Evolutionary conservation across 2,888 invertebrate genomes (phyloP), one percentile per base, ranked within the genome.

Genomic region (Nymphalis urticae): DNA sequence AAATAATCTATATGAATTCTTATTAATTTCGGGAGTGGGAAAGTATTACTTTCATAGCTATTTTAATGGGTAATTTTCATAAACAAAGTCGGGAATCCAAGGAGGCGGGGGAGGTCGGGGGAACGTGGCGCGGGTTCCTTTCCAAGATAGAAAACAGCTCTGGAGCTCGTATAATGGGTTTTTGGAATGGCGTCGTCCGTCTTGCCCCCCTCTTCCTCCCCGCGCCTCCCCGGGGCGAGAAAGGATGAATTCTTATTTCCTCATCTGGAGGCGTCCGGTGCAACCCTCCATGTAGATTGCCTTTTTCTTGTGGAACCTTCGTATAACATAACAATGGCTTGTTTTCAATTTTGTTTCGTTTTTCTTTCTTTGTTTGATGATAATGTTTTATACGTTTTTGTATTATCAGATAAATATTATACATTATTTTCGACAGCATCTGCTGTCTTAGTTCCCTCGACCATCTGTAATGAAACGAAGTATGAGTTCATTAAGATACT

Each of bases 121-220:
- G 80, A 80, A 78, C 72, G 78, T 75, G 79, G 82, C 85, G 73
- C 72, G 75, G 86, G 84, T 85, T 91, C 93, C 90, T 86, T 85
- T 89, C 89, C 92, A 87, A 93, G 86, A 87, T 89, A 91, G 89
- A 93, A 94, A 94, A 94, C 94, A 94, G 94, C 93, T 92, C 93
- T 90, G 88, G 93, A 90, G 94, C 93, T 94, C 93, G 94, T 94
- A 94, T 94, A 94, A 94, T 94, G 94, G 94, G 93, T 94, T 94
- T 94, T 93, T 93, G 94, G 94, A 95, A 95, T 95, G 94, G 94
- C 94, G 94, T 94, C 94, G 94, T 94, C 94, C 94, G 93, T 94
- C 94, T 94, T 94, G 89, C 88, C 86, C 88, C 90, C 88, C 84
- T 83, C 86, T 85, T 80, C 81, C 82, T 78, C 79, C 79, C 79